Percentiles rank a stretch among this genome's conserved stretches.
These are phyloP conservation scores for Eudyptes chrysolophus DNA, from an alignment of 2,113 vertebrate species.

Conservation along the genomic window DNA sequence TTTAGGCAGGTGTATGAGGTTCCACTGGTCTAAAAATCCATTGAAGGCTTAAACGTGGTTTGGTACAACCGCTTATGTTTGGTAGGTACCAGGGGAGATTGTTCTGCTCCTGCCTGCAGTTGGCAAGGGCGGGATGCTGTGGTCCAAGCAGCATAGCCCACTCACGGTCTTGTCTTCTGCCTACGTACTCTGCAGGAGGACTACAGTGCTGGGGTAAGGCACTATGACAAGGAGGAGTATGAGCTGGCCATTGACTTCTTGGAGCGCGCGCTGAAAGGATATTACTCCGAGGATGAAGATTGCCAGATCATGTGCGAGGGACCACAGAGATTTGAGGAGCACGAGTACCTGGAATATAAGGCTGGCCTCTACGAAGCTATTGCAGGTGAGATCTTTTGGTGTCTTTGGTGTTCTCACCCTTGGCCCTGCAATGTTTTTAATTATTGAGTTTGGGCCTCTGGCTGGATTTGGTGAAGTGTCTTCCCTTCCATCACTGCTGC, in stretches of 20 bases:
- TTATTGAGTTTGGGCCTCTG: background rate
- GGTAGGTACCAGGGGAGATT: background rate
- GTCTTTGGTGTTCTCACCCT: background rate
- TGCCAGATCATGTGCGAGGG: constrained; percentile 89
- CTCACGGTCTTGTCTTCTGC: background rate
- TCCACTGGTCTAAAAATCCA: background rate
- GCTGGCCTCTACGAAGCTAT: constrained; percentile 89
- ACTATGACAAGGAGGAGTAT: constrained; percentile 84
- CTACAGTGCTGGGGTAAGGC: constrained; percentile 82
- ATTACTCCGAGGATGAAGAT: constrained; percentile 84
- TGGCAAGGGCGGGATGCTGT: background rate
- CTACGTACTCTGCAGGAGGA: constrained; percentile 73
- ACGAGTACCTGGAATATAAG: constrained; percentile 83
- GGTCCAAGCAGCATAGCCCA: fast-evolving
- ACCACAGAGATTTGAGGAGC: constrained; percentile 85
- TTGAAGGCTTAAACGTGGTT: background rate
- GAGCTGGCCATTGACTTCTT: constrained; percentile 77
- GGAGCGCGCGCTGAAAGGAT: constrained; percentile 86
- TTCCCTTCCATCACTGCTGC: background rate
- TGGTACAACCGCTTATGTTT: background rate
- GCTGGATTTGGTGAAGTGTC: background rate
- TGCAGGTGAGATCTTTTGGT: constrained; percentile 81
- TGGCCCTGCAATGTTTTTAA: background rate
- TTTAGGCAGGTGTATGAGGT: background rate
- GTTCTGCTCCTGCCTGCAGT: background rate